Evolutionary conservation across 2,888 invertebrate genomes (phyloP), one percentile per base, ranked within the genome.

Genomic region (Chirona hameri): DNA sequence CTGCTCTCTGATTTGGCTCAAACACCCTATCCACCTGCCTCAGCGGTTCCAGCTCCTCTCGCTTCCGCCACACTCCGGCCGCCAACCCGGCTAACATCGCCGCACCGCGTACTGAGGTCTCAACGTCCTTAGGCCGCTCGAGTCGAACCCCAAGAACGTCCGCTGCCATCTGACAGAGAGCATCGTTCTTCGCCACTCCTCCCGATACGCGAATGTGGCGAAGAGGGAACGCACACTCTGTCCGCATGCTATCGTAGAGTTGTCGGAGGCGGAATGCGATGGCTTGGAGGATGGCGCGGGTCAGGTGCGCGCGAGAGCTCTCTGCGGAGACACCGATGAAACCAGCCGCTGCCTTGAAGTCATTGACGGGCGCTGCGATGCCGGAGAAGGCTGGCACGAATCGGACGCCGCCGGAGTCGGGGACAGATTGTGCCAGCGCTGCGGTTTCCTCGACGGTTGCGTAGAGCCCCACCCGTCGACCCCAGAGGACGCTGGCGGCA

Each of bases 361-460:
- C 95, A 88, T 95, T 95, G 85, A 96, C 92, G 0, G 98, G 97
- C 0, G 95, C 94, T 95, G 98, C 88, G 18, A 96, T 89, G 60
- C 96, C 96, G 88, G 94, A 94, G 86, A 97, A 96, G 0, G 95
- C 95, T 1, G 97, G 96, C 85, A 97, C 91, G 88, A 97, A 97
- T 88, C 91, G 95, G 3, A 95, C 93, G 10, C 94, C 95, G 86
- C 93, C 93, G 1, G 92, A 91, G 87, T 93, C 91, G 0, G 90
- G 87, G 0, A 94, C 93, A 0, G 92, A 92, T 81, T 88, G 88
- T 0, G 95, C 95, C 84, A 95, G 90, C 10, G 89, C 89, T 0
- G 92, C 90, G 0, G 93, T 91, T 84, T 94, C 92, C 84, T 90
- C 88, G 0, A 93, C 91, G 83, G 91, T 89, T 24, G 90, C 89